Conservation (phyloP, 2,888 invertebrate genomes). For the Desoria tigrina region DNA sequence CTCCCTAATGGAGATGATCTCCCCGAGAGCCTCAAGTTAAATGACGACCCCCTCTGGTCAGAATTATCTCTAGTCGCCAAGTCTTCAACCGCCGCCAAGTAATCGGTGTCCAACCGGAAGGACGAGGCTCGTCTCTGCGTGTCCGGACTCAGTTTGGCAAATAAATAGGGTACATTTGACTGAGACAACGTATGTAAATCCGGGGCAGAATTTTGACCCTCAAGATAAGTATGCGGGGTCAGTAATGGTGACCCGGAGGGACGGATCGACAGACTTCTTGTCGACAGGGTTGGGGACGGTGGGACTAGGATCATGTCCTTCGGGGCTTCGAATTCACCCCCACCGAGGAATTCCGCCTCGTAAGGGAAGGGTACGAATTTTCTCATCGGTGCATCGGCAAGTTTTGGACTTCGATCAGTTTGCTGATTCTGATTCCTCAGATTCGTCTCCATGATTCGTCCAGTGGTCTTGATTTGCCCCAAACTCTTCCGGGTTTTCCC, state of each 20-base stretch:
- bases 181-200: conserved; percentile 19
- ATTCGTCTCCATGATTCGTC: conserved; percentile 22
- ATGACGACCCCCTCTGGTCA: conserved; percentile 13
- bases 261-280: conserved; percentile 9
- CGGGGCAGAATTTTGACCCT: conserved; percentile 11
- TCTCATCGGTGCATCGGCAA: conserved; percentile 6
- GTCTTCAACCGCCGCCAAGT: conserved; percentile 24
- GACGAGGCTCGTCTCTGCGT: conserved; percentile 18
- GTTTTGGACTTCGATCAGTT: neutral
- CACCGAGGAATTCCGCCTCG: conserved; percentile 28
- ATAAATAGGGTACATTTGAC: conserved; percentile 18
- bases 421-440: neutral
- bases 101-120: conserved; percentile 20
- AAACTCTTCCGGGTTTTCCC: conserved; percentile 26
- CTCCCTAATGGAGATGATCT: conserved; percentile 4
- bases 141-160: conserved; percentile 13
- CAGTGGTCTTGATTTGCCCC: conserved; percentile 18
- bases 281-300: conserved; percentile 15
- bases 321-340: conserved; percentile 3
- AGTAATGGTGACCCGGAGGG: neutral
- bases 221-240: neutral
- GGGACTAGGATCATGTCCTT: neutral
- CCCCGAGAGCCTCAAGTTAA: conserved; percentile 25
- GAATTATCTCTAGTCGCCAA: conserved; percentile 17
- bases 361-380: conserved; percentile 31